Conservation (phyloP, 2,797 vertebrate species). For the Thaleichthys pacificus region DNA sequence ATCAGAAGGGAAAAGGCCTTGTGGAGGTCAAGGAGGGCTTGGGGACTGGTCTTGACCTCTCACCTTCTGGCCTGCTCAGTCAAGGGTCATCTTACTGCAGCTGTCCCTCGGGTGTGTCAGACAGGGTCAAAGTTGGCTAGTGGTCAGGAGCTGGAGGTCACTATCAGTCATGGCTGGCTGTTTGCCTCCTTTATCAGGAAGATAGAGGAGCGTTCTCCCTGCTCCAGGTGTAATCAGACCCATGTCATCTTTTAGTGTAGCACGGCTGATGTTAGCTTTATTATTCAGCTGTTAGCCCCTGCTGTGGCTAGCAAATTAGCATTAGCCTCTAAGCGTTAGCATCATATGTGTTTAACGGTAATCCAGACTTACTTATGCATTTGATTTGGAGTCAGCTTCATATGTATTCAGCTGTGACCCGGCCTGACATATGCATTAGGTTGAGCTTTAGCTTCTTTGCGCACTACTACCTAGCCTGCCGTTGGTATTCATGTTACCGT, state of each 20-base stretch:
- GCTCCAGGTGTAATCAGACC: no score
- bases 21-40: conserved; percentile 64
- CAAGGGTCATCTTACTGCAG: conserved; percentile 15
- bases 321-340: no score
- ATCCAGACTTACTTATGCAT: no score
- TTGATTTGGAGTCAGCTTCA: no score
- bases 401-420: not conserved
- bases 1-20: conserved; percentile 65
- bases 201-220: not conserved
- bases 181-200: conserved; percentile 5
- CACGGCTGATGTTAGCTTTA: not conserved
- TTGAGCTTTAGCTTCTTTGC: not conserved
- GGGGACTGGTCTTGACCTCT: conserved; percentile 28
- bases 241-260: not conserved
- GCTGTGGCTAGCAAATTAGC: no score
- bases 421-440: not conserved
- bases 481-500: conserved; percentile 29
- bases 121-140: conserved; percentile 18
- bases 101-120: not conserved
- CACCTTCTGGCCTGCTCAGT: conserved; percentile 7
- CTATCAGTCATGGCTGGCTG: conserved; percentile 13
- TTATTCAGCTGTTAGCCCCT: not conserved
- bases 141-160: conserved; percentile 7
- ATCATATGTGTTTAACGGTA: no score
- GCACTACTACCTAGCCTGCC: conserved; percentile 25